phyloP scores from a whole-genome alignment of 2,888 invertebrate genomes.

The Leptinotarsa haldemani region DNA sequence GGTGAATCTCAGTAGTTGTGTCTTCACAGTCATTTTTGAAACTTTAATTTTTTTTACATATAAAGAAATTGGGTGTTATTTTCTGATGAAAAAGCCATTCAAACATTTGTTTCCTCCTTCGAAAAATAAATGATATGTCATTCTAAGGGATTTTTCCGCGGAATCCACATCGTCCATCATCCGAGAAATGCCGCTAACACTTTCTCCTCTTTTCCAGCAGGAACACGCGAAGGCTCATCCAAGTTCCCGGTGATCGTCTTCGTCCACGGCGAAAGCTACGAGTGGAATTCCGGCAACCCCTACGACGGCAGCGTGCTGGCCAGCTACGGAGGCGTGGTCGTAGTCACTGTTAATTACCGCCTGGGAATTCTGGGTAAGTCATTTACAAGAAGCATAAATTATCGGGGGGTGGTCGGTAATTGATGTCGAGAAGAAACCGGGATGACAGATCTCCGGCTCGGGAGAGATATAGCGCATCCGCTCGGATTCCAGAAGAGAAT shows the following conservation, averaged over 20 bases:
- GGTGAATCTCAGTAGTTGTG: too few relatives aligned
- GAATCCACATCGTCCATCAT: slow-evolving; percentile 23
- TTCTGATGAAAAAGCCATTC: too few relatives aligned
- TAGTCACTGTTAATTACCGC: slow-evolving; percentile 86
- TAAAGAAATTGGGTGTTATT: too few relatives aligned
- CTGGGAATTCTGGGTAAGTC: slow-evolving; percentile 83
- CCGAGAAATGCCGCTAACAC: slow-evolving; percentile 34
- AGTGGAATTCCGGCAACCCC: slow-evolving; percentile 98
- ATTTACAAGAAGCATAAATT: slow-evolving; percentile 40
- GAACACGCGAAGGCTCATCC: slow-evolving; percentile 48
- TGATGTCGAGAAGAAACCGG: slow-evolving; percentile 34
- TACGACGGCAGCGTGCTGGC: slow-evolving; percentile 97
- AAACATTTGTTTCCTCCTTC: too few relatives aligned
- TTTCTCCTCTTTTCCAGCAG: slow-evolving; percentile 40
- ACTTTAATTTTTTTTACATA: too few relatives aligned
- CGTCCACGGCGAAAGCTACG: slow-evolving; percentile 95
- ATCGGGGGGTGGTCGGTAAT: slow-evolving; percentile 39
- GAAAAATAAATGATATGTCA: slow-evolving; percentile 1
- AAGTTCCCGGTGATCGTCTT: slow-evolving; percentile 93
- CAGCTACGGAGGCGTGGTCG: slow-evolving; percentile 90
- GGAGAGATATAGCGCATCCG: slow-evolving; percentile 9
- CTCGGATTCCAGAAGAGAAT: slow-evolving; percentile 16
- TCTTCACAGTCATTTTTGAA: too few relatives aligned
- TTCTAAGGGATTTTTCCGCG: not conserved
- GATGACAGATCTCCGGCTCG: slow-evolving; percentile 17